Evolutionary conservation across 2,113 vertebrate genomes (phyloP), one percentile per base, ranked within the genome.

Genomic region (Cheirogaleus medius): DNA sequence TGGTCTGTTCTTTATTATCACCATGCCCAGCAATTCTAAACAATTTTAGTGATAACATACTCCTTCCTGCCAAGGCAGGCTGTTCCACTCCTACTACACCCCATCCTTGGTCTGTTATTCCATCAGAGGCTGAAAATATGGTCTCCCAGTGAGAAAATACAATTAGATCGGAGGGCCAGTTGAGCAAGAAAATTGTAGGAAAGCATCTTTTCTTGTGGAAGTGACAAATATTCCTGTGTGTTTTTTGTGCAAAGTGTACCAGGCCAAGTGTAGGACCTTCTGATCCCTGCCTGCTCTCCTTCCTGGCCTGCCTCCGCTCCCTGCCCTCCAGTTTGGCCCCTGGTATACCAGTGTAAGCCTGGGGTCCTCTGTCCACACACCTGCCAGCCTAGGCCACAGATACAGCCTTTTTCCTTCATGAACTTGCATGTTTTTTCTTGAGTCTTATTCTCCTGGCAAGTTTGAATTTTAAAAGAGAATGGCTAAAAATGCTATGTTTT

Each of bases 381-480:
- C 12, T 44, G 4, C 32, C 27, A 77, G 47, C 3, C 14, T 32
- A 34, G 58, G 32, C 12, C n/a, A 73, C 42, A 92, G 20, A 81
- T 14, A 25, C 18, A 78, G 47, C 1, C 17, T 73, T 83, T 92
- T 74, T 44, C 13, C 15, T 87, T 90, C 54, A 34, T 27, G 11
- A 81, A 73, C 47, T 13, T 42, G 6, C 6, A n/a, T 74, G 4
- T 5, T 81, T 84, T 34, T 87, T 60, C 29, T 44, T 54, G 23
- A 80, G 2, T 63, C 37, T 82, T 66, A 90, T 64, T 84, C 25
- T 47, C 25, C 56, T 3, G 4, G 8, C 15, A 92, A 78, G 42
- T 68, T 64, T 96, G 29, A 94, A 74, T 66, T 89, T 84, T 74
- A 90, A 87, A 78, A 86, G 17, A 87, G 29, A 83, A 77, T 56